These are phyloP conservation scores for Homarus americanus DNA, from an alignment of 1,140 invertebrate species.

Conservation along the genomic window DNA sequence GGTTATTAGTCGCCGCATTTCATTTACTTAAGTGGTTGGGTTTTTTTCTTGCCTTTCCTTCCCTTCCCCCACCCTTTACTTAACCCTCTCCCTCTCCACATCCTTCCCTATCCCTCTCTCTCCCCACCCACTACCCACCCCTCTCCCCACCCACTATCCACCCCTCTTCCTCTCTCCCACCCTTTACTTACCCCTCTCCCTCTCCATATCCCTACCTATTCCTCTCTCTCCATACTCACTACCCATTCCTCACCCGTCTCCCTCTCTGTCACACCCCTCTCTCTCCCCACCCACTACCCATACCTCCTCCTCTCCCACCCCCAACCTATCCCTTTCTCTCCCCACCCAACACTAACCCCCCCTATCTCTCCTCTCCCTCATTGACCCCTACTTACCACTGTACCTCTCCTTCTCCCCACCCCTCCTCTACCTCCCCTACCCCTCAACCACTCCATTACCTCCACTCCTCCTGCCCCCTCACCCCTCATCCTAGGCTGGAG, in stretches of 20 bases:
- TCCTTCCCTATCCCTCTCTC: background rate
- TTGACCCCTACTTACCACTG: too few species aligned
- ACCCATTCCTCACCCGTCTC: too few species aligned
- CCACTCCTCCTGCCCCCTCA: background rate
- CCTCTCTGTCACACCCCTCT: too few species aligned
- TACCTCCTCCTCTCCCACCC: too few species aligned
- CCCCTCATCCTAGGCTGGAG: background rate
- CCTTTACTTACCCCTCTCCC: background rate
- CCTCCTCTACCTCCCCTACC: background rate
- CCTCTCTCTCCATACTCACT: too few species aligned
- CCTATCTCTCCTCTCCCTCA: too few species aligned
- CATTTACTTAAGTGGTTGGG: background rate
- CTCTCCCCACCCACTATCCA: background rate
- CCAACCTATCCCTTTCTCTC: too few species aligned
- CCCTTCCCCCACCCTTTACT: too few species aligned
- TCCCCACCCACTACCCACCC: background rate
- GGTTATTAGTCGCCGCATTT: background rate
- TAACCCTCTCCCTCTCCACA: too few species aligned
- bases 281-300: too few species aligned
- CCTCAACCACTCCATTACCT: background rate
- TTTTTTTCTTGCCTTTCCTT: too few species aligned
- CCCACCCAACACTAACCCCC: too few species aligned
- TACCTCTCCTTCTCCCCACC: background rate
- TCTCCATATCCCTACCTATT: background rate
- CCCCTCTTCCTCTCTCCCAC: background rate